Percentiles rank a stretch among this genome's conserved stretches.
These are phyloP conservation scores for Peribatodes rhomboidaria DNA, from an alignment of 2,888 invertebrate genomes.

Conservation along the genomic window DNA sequence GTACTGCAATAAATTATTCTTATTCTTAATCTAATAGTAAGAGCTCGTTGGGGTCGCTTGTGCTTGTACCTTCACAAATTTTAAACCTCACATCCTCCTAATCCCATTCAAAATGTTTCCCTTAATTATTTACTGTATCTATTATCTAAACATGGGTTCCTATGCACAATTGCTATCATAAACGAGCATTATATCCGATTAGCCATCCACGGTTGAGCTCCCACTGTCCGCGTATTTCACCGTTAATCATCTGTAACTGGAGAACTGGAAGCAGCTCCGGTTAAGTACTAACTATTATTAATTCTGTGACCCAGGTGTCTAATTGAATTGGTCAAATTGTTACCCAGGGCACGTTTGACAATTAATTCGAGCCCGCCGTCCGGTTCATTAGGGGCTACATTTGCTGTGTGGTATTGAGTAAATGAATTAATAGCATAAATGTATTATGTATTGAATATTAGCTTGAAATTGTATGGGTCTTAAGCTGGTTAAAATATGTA, in stretches of 20 bases:
- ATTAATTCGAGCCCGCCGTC: constrained; percentile 73
- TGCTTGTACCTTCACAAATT: too few relatives aligned
- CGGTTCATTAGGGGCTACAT: constrained; percentile 76
- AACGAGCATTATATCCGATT: constrained; percentile 47
- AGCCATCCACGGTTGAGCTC: constrained; percentile 43
- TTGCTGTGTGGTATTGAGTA: constrained; percentile 66
- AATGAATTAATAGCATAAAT: constrained; percentile 65
- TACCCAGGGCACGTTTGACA: constrained; percentile 74
- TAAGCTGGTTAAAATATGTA: too few relatives aligned
- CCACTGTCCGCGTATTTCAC: constrained; percentile 13
- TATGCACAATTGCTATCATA: constrained; percentile 52
- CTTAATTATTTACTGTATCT: constrained; percentile 43
- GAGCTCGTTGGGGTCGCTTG: too few relatives aligned
- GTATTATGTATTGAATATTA: constrained; percentile 39
- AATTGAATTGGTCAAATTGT: constrained; percentile 61
- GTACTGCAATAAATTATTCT: too few relatives aligned
- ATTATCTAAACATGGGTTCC: constrained; percentile 46
- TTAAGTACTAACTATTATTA: not conserved
- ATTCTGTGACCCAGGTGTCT: constrained; percentile 48
- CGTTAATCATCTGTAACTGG: constrained; percentile 31
- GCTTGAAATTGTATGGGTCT: not conserved
- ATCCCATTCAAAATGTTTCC: constrained; percentile 32
- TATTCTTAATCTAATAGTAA: too few relatives aligned
- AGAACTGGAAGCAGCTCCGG: constrained; percentile 15
- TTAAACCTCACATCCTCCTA: not conserved